These are phyloP conservation scores for Bothrops jararaca DNA, from an alignment of 2,113 vertebrate genomes.

Conservation along the genomic window DNA sequence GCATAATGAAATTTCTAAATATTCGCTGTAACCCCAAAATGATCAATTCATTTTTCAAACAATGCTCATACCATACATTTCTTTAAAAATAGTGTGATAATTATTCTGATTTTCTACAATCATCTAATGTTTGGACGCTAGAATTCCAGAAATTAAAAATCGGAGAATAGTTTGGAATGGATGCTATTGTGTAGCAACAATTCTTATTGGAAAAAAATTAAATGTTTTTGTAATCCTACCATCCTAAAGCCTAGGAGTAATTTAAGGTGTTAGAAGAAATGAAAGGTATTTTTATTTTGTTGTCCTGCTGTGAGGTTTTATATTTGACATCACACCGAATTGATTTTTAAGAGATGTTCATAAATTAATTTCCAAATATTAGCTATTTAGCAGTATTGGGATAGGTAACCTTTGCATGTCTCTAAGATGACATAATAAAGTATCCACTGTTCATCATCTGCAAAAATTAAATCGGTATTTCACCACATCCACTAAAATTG, in stretches of 20 bases:
- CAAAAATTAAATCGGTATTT: background rate
- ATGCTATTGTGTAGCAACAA: background rate
- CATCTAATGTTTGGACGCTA: conserved; percentile 18
- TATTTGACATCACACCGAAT: conserved; percentile 5
- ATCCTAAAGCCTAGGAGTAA: background rate
- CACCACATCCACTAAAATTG: background rate
- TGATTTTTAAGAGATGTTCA: background rate
- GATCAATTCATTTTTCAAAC: conserved; percentile 1
- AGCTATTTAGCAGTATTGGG: background rate
- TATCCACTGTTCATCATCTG: background rate
- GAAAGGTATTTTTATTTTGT: conserved; percentile 1
- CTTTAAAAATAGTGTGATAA: background rate
- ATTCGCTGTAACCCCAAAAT: conserved; percentile 24
- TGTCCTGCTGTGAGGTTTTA: background rate
- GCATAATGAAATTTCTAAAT: conserved; percentile 16
- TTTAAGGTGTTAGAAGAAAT: background rate
- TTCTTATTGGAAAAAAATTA: conserved; percentile 13
- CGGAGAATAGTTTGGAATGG: background rate
- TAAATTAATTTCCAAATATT: background rate
- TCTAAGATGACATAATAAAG: background rate
- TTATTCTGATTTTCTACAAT: background rate
- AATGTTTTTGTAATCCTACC: background rate
- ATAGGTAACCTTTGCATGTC: background rate
- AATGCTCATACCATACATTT: conserved; percentile 20
- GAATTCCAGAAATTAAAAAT: background rate